Evolutionary conservation across 2,888 invertebrate genomes (phyloP).

Genomic region (Heliconius erato): DNA sequence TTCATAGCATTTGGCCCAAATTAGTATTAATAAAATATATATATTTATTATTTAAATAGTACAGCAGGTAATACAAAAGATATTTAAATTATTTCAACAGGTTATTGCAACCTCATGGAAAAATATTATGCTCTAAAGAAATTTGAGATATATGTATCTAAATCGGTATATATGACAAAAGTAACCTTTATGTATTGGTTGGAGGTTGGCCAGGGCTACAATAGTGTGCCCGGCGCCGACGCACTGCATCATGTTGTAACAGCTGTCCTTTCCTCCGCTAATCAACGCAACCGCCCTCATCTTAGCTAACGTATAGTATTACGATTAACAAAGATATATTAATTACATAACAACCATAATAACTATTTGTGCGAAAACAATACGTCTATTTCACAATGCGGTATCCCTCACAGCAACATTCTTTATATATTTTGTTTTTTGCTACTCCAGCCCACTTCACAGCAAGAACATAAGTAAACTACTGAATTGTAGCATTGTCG

Average conservation of each 20-base stretch:
- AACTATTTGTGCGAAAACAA: constrained; percentile 70
- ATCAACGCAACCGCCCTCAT: constrained; percentile 96
- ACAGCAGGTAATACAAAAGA: background rate
- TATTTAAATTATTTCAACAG: background rate
- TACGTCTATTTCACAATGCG: constrained; percentile 70
- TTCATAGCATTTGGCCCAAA: background rate
- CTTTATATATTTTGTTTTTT: constrained; percentile 31
- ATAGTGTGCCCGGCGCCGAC: constrained; percentile 97
- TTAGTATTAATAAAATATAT: background rate
- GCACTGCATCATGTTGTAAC: constrained; percentile 99
- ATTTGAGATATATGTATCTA: constrained; percentile 39
- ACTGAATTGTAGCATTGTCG: constrained; percentile 47
- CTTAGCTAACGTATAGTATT: constrained; percentile 70
- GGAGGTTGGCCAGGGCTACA: constrained; percentile 97
- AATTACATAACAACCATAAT: constrained; percentile 81
- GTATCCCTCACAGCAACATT: constrained; percentile 68
- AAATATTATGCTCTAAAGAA: constrained; percentile 17
- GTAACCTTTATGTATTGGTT: constrained; percentile 92
- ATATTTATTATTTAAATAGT: background rate
- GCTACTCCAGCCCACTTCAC: constrained; percentile 40
- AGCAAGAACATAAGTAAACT: constrained; percentile 42
- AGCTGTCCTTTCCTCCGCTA: constrained; percentile 99
- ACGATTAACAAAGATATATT: constrained; percentile 66
- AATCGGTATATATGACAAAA: constrained; percentile 51
- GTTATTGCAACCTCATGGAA: background rate